Percentiles rank a stretch among this genome's conserved stretches.
Evolutionary conservation across 2,888 invertebrate genomes (phyloP).

Genomic region (Allophyes oxyacanthae): DNA sequence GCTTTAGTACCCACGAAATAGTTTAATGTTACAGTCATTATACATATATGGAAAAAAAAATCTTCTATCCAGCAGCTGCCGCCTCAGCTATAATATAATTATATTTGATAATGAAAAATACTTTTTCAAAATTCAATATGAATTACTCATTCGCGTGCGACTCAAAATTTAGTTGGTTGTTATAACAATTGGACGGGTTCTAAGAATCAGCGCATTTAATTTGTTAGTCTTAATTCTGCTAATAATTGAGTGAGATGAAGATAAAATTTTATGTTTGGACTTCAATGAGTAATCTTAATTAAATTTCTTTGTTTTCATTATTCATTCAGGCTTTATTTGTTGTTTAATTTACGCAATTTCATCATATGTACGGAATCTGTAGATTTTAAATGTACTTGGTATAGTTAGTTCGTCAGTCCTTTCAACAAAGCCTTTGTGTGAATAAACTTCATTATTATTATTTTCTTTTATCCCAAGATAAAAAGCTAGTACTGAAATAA

Average conservation of each 20-base stretch:
- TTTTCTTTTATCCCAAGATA: too few species aligned
- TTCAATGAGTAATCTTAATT: slow-evolving; percentile 39
- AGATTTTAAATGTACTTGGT: too few species aligned
- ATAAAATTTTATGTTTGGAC: slow-evolving; percentile 44
- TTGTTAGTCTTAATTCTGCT: slow-evolving; percentile 47
- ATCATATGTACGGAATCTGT: slow-evolving; percentile 3
- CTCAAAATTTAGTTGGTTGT: slow-evolving; percentile 31
- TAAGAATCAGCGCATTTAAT: slow-evolving; percentile 50
- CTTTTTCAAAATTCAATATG: slow-evolving; percentile 16
- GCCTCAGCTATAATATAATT: too few species aligned
- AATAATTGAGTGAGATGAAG: slow-evolving; percentile 43
- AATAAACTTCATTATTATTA: too few species aligned
- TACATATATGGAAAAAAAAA: slow-evolving; percentile 2
- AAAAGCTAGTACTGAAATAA: neutral
- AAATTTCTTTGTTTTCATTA: slow-evolving; percentile 27
- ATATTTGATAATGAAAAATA: slow-evolving; percentile 1
- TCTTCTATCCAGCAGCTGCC: slow-evolving; percentile 2
- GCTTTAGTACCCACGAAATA: slow-evolving; percentile 44
- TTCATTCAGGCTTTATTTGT: neutral
- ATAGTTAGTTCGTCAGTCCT: slow-evolving; percentile 2
- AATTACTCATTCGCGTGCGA: slow-evolving; percentile 42
- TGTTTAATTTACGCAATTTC: too few species aligned
- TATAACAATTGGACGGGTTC: slow-evolving; percentile 38
- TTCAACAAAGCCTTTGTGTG: too few species aligned
- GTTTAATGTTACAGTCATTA: slow-evolving; percentile 7